Conservation (phyloP, 1,140 invertebrate genomes). For the Mya arenaria region DNA sequence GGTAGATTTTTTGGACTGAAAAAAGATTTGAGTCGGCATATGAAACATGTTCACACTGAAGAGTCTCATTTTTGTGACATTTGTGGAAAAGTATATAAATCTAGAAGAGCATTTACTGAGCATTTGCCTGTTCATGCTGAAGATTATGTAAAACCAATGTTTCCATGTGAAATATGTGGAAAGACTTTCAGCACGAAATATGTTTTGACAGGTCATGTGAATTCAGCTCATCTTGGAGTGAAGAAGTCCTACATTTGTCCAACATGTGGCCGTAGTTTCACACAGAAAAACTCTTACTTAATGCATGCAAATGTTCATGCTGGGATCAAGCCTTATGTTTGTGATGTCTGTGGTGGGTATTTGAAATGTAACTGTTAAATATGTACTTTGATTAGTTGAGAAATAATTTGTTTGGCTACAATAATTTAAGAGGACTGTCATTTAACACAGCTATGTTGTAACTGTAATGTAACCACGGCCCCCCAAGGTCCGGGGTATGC, state of each 20-base stretch:
- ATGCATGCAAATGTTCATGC: conserved; percentile 78
- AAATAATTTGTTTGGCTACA: too few species aligned
- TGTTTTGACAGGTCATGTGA: conserved; percentile 72
- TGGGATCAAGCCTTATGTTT: conserved; percentile 71
- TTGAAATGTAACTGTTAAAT: too few species aligned
- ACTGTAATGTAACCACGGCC: too few species aligned
- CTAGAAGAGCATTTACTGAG: conserved; percentile 57
- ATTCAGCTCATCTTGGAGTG: conserved; percentile 72
- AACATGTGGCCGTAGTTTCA: conserved; percentile 77
- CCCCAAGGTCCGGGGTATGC: too few species aligned
- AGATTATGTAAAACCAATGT: conserved; percentile 70
- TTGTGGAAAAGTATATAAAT: conserved; percentile 73
- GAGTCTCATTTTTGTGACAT: conserved; percentile 68
- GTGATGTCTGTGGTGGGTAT: conserved; percentile 75
- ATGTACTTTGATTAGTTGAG: too few species aligned
- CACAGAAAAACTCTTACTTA: conserved; percentile 73
- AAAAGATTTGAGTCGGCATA: conserved; percentile 68
- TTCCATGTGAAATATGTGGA: conserved; percentile 70
- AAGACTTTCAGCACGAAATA: conserved; percentile 75
- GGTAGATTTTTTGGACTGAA: conserved; percentile 66
- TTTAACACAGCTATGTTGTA: too few species aligned
- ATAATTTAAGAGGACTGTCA: too few species aligned
- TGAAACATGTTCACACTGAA: conserved; percentile 59
- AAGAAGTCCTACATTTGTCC: conserved; percentile 74
- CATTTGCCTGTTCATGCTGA: conserved; percentile 69